These are phyloP conservation scores for Volucella zonaria DNA, from an alignment of 2,888 invertebrate species.

Conservation along the genomic window DNA sequence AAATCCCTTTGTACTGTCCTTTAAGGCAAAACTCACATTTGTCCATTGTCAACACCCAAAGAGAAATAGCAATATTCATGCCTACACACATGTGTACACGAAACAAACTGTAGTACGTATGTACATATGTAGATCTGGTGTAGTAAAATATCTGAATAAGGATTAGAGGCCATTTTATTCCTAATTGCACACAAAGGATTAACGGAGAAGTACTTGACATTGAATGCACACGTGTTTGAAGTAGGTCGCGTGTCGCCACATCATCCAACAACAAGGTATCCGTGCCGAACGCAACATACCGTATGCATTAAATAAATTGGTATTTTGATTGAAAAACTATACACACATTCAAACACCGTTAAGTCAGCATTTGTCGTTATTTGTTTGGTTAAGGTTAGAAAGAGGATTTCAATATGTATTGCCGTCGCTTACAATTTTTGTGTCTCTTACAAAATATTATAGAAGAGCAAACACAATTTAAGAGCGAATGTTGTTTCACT, in stretches of 20 bases:
- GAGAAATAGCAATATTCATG: no score
- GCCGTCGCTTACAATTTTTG: background rate
- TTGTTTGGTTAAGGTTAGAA: conserved; percentile 27
- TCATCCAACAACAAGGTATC: conserved; percentile 13
- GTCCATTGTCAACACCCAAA: no score
- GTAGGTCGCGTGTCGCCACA: conserved; percentile 62
- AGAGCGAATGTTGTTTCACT: conserved; percentile 9
- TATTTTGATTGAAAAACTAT: conserved; percentile 41
- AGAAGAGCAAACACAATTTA: conserved; percentile 2
- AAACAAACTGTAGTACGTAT: no score
- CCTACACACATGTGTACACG: no score
- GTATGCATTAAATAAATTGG: conserved; percentile 20
- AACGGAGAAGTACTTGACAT: conserved; percentile 60
- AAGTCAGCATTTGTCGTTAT: background rate
- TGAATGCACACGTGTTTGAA: conserved; percentile 66
- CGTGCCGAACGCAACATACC: background rate
- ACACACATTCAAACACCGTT: conserved; percentile 6
- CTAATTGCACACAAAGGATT: conserved; percentile 67
- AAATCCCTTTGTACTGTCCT: no score
- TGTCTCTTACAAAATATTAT: conserved; percentile 7
- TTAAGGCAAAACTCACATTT: no score
- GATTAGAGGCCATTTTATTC: conserved; percentile 58
- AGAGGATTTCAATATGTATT: background rate
- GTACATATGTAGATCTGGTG: no score
- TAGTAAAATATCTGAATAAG: conserved; percentile 36